Evolutionary conservation across 1,140 invertebrate species (phyloP).

Genomic region (Lutraria rhynchaena): DNA sequence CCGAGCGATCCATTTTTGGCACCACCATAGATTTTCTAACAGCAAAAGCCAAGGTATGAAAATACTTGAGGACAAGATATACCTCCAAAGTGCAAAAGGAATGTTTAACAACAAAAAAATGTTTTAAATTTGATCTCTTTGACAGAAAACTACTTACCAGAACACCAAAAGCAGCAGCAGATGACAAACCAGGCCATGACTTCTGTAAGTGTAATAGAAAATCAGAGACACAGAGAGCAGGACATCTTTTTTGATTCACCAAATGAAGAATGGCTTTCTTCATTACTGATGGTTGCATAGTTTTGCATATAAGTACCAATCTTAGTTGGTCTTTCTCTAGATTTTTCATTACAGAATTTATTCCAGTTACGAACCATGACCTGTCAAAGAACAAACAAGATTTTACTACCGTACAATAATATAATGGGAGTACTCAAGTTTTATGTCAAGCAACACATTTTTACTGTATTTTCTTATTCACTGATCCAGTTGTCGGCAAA

Average conservation of each 20-base stretch:
- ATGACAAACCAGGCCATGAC: conserved; percentile 17
- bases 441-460: too few relatives aligned
- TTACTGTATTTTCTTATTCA: too few relatives aligned
- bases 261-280: not conserved
- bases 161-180: conserved; percentile 8
- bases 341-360: conserved; percentile 13
- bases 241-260: conserved; percentile 4
- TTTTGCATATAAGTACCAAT: not conserved
- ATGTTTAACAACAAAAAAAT: too few relatives aligned
- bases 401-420: too few relatives aligned
- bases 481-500: too few relatives aligned
- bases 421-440: too few relatives aligned
- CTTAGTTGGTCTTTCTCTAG: conserved; percentile 6
- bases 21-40: not conserved
- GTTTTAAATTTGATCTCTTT: too few relatives aligned
- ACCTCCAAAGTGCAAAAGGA: not conserved
- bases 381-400: not conserved
- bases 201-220: not conserved
- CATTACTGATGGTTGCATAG: not conserved
- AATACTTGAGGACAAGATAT: not conserved
- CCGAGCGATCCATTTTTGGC: not conserved
- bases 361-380: conserved; percentile 11
- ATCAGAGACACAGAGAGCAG: conserved; percentile 19
- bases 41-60: not conserved
- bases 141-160: not conserved